These are phyloP conservation scores for Leptinotarsa peninsularis DNA, from an alignment of 2,888 invertebrate species.

Conservation along the genomic window DNA sequence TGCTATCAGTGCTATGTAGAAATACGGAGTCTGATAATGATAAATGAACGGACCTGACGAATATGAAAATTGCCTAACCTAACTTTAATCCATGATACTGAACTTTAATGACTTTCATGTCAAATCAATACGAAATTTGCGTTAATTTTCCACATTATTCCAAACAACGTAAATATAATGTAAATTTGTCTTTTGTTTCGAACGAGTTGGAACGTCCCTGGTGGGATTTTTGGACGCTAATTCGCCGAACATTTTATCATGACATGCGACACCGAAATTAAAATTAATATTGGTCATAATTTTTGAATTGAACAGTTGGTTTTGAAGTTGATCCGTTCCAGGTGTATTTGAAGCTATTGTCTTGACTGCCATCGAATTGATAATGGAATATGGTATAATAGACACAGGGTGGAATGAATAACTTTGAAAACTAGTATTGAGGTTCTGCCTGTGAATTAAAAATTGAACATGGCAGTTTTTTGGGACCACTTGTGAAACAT, in stretches of 20 bases:
- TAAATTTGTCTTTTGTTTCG: slow-evolving; percentile 38
- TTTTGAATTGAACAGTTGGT: not conserved
- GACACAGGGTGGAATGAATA: no score
- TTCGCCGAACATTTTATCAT: slow-evolving; percentile 32
- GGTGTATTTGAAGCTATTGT: not conserved
- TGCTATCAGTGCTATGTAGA: no score
- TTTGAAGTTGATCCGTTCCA: not conserved
- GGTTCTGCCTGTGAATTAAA: no score
- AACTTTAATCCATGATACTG: not conserved
- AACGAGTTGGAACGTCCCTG: slow-evolving; percentile 28
- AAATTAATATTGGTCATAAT: slow-evolving; percentile 12
- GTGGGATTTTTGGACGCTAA: slow-evolving; percentile 35
- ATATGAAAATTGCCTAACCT: not conserved
- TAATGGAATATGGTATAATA: not conserved
- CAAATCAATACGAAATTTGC: slow-evolving; percentile 16
- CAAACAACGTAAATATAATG: slow-evolving; percentile 32
- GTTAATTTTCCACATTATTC: slow-evolving; percentile 23
- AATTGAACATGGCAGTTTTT: no score
- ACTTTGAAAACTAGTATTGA: not conserved
- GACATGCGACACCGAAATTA: slow-evolving; percentile 27
- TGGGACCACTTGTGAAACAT: no score
- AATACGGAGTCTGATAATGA: not conserved
- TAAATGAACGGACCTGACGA: not conserved
- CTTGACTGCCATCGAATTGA: not conserved
- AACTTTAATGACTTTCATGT: slow-evolving; percentile 2